Evolutionary conservation across 2,797 vertebrate species (phyloP).

Genomic region (Triplophysa bombifrons): DNA sequence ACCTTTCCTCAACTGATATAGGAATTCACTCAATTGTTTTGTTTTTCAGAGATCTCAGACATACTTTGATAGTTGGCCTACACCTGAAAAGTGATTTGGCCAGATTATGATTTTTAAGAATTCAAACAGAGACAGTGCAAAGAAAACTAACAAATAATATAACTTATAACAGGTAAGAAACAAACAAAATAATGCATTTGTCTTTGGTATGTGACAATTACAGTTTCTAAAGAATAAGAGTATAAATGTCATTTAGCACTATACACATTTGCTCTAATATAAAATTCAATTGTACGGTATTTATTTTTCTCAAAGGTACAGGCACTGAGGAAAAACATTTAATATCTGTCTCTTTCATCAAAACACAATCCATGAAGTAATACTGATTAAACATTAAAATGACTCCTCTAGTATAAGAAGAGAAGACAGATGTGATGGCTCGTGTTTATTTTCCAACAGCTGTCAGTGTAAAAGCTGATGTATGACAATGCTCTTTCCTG

Average conservation of each 20-base stretch:
- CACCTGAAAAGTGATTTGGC: not conserved
- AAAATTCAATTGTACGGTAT: constrained; percentile 1
- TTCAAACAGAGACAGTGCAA: not conserved
- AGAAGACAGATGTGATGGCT: constrained; percentile 44
- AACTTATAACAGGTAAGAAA: constrained; percentile 5
- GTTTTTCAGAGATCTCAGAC: not conserved
- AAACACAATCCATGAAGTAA: not conserved
- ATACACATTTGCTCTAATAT: constrained; percentile 3
- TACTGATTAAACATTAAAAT: constrained; percentile 27
- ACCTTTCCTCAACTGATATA: constrained; percentile 20
- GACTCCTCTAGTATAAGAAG: constrained; percentile 28
- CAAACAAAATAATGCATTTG: not conserved
- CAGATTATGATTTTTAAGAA: constrained; percentile 11
- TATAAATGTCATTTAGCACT: not conserved
- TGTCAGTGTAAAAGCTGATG: constrained; percentile 50
- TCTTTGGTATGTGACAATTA: constrained; percentile 26
- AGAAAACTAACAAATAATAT: constrained; percentile 3
- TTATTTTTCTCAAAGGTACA: constrained; percentile 9
- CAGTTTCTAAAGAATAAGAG: not conserved
- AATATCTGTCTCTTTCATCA: not conserved
- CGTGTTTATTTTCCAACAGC: constrained; percentile 46
- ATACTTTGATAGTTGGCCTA: not conserved
- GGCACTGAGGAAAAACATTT: constrained; percentile 14
- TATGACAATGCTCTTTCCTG: constrained; percentile 30
- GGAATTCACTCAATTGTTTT: constrained; percentile 2